Percentiles rank a stretch among this genome's conserved stretches.
Conservation (phyloP, 1,140 invertebrate species). For the Camponotus pennsylvanicus region DNA sequence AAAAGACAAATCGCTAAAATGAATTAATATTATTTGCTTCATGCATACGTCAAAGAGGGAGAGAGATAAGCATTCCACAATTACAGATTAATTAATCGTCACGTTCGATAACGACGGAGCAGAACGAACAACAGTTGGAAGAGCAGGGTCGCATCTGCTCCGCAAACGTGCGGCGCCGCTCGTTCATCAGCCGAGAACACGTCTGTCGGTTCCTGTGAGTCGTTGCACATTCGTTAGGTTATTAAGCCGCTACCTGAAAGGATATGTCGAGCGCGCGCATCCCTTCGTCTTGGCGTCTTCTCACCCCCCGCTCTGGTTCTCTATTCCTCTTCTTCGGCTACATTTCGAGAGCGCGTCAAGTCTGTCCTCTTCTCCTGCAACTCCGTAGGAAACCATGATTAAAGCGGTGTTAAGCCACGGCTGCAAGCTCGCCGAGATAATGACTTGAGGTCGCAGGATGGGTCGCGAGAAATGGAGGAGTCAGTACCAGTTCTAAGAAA, state of each 20-base stretch:
- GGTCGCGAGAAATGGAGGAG: conserved; percentile 10
- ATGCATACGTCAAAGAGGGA: background rate
- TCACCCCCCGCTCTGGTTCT: background rate
- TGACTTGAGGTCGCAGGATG: conserved; percentile 45
- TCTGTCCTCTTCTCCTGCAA: conserved; percentile 54
- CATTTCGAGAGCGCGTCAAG: conserved; percentile 12
- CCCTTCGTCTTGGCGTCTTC: conserved; percentile 26
- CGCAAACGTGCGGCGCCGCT: conserved; percentile 10
- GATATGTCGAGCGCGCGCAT: conserved; percentile 47
- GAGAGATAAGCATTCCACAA: background rate
- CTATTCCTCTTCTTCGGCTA: conserved; percentile 14
- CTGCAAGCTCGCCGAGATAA: conserved; percentile 60
- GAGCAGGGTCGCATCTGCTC: conserved; percentile 43
- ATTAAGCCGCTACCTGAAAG: conserved; percentile 70
- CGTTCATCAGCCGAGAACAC: conserved; percentile 46
- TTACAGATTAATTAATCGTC: conserved; percentile 54
- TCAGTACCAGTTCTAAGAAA: conserved; percentile 3
- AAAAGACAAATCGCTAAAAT: background rate
- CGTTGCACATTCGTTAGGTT: conserved; percentile 73
- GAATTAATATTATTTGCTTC: conserved; percentile 5
- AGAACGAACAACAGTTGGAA: conserved; percentile 23
- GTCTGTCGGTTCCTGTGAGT: conserved; percentile 60
- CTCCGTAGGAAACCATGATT: conserved; percentile 71
- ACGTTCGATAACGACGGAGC: conserved; percentile 30
- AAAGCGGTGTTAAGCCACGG: conserved; percentile 67